Percentiles rank a stretch among this genome's conserved stretches.
Evolutionary conservation across 2,113 vertebrate genomes (phyloP).

Genomic region (Mustela lutreola): DNA sequence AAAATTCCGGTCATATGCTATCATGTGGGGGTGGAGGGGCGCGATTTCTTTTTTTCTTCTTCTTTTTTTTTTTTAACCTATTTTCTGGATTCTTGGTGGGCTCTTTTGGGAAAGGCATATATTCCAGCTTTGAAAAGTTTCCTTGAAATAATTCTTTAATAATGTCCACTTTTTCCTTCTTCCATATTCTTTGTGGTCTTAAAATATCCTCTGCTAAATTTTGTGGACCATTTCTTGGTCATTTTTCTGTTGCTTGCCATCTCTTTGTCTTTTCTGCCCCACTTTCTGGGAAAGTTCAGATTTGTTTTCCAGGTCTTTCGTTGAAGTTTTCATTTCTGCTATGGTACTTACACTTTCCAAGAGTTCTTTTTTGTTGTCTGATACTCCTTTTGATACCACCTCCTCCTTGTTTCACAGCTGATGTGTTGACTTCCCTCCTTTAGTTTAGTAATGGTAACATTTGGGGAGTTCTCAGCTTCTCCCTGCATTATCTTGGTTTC

Average conservation of each 20-base stretch:
- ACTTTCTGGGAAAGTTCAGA: background rate
- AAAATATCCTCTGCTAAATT: background rate
- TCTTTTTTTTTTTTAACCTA: background rate
- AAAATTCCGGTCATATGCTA: background rate
- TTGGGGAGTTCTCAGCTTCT: background rate
- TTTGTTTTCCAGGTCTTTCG: background rate
- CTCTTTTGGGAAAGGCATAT: background rate
- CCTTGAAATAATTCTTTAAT: slow-evolving; percentile 14
- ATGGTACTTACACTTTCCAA: background rate
- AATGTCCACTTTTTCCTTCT: background rate
- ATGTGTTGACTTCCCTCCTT: background rate
- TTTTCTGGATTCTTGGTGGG: background rate
- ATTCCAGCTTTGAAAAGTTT: background rate
- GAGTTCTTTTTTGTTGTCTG: background rate
- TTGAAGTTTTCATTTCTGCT: slow-evolving; percentile 8
- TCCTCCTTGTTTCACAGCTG: background rate
- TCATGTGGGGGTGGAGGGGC: background rate
- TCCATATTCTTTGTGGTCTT: background rate
- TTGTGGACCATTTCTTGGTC: background rate
- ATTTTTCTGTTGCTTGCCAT: background rate
- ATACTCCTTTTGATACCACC: background rate
- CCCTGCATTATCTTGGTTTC: background rate
- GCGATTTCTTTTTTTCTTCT: no score
- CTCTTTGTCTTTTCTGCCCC: background rate
- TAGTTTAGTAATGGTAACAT: background rate